A percentile compares a stretch with the other conserved stretches of the same genome.
phyloP scores from a whole-genome alignment of 1,140 invertebrate genomes.

The Tetragonula clypearis region DNA sequence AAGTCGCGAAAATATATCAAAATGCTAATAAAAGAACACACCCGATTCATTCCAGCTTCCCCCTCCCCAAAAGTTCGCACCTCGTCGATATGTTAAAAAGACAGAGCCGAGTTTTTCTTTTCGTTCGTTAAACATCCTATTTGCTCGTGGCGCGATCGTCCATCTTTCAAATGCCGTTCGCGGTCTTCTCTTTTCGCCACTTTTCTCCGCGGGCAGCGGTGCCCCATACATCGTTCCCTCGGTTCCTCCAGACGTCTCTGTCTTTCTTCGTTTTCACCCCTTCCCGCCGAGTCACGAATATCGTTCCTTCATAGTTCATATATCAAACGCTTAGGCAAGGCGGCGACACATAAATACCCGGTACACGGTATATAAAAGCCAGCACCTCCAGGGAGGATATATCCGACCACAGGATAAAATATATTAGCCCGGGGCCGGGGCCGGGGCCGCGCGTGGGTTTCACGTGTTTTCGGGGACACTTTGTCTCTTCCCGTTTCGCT shows the following conservation, averaged over 20 bases:
- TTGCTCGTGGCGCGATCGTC: conserved; percentile 1
- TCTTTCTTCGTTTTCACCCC: background rate
- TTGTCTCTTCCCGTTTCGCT: conserved; percentile 23
- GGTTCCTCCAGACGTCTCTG: background rate
- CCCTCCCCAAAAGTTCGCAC: background rate
- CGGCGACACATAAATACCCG: conserved; percentile 73
- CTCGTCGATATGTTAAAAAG: background rate
- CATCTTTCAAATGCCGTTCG: conserved; percentile 17
- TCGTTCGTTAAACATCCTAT: conserved; percentile 9
- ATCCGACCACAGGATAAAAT: conserved; percentile 69
- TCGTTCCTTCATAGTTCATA: conserved; percentile 72
- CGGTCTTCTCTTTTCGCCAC: conserved; percentile 33
- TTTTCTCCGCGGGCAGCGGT: background rate
- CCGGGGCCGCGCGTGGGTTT: conserved; percentile 63
- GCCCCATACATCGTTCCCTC: background rate
- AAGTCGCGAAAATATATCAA: too few species aligned
- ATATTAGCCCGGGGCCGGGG: conserved; percentile 65
- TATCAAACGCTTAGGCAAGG: conserved; percentile 74
- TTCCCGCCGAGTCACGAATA: conserved; percentile 40
- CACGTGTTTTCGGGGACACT: conserved; percentile 71
- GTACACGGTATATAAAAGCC: conserved; percentile 70
- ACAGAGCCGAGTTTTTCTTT: background rate
- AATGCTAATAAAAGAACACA: too few species aligned
- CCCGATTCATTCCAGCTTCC: background rate
- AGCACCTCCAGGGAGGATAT: conserved; percentile 57